Evolutionary conservation across 2,113 vertebrate species (phyloP), one percentile per base, ranked within the genome.

Genomic region (Zeus faber): DNA sequence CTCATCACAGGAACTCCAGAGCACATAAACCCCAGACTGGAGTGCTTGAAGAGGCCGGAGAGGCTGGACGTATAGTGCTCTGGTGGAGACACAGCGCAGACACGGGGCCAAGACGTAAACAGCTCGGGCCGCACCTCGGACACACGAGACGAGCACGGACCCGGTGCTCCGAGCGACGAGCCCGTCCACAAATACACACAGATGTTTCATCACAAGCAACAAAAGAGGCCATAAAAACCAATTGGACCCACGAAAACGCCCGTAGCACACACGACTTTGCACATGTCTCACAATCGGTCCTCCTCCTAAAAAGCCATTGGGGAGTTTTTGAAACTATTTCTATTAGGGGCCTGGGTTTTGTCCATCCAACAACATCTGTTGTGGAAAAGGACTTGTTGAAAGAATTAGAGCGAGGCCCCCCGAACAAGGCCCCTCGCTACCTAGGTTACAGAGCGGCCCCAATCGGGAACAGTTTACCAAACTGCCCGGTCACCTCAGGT

Each of bases 131-230:
- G 39, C 81, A 77, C 74, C 72, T 74, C 24, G 59, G 23, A 67
- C 79, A 77, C 67, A 58, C 20, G 54, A 72, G 72, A 83, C 67
- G 45, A 58, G 33, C 49, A 69, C 68, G 64, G 74, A 79, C 70
- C 71, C 69, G 6, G 54, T 59, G 72, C 74, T 70, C 77, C 66
- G 68, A 44, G 46, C 40, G 8, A 24, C 3, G 20, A 73, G 67
- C 47, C 67, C 44, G 68, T 75, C 74, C 63, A 54, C 75, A 75
- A 79, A 79, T 66, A 56, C 29, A 64, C 74, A 76, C 86, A 87
- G 83, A 84, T 86, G 83, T 86, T 86, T 81, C 70, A 77, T 79
- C 72, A 75, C 70, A 80, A 63, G 71, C 74, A 67, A 79, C 72
- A 73, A 66, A 81, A 76, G 84, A 77, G 71, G 83, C 62, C 73